phyloP scores from a whole-genome alignment of 2,797 vertebrate genomes.

The Florisuga fusca region DNA sequence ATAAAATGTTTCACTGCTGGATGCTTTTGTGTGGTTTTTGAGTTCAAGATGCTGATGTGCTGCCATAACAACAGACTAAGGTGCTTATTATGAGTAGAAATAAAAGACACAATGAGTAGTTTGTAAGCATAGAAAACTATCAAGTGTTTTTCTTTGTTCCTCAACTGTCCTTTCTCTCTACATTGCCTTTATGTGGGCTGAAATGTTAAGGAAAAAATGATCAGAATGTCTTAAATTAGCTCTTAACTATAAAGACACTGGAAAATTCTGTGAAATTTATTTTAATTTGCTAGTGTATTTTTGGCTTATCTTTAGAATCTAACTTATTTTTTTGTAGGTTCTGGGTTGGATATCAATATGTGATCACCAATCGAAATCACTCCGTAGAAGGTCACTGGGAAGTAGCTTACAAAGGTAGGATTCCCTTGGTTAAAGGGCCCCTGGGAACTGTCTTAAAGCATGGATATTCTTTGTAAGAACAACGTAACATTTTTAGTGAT shows the following conservation, averaged over 20 bases:
- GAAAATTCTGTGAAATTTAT: neutral
- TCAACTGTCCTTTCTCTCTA: rapidly evolving
- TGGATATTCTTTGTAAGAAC: neutral
- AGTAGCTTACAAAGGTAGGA: conserved; percentile 94
- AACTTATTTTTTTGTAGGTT: conserved; percentile 80
- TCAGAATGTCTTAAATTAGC: neutral
- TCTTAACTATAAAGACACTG: neutral
- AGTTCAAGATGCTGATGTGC: neutral
- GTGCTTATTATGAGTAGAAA: neutral
- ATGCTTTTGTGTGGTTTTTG: neutral
- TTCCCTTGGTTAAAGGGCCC: neutral
- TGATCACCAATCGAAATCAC: conserved; percentile 92
- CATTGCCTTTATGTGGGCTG: rapidly evolving
- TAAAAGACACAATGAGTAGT: neutral
- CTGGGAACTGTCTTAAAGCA: neutral
- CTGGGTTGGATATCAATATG: conserved; percentile 99
- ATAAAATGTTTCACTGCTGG: neutral
- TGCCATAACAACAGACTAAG: neutral
- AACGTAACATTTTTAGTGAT: neutral
- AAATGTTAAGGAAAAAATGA: neutral
- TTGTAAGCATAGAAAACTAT: neutral
- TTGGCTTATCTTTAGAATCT: neutral
- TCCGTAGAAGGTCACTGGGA: conserved; percentile 96
- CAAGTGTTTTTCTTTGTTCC: neutral
- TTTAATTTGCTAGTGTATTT: neutral